Conservation (phyloP, 2,888 invertebrate species). For the Xestia sexstrigata region DNA sequence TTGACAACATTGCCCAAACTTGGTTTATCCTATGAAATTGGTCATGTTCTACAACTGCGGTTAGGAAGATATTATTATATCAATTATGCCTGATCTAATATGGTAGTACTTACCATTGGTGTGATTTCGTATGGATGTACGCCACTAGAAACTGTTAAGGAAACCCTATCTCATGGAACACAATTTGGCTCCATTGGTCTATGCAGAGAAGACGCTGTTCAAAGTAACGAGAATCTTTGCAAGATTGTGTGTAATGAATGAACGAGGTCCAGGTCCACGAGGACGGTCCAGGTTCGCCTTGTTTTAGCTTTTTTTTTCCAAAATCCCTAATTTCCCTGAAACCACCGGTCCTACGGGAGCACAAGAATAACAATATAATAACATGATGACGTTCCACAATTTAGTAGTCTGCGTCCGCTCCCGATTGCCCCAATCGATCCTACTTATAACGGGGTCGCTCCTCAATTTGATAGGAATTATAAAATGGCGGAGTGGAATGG, state of each 20-base stretch:
- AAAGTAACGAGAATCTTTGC: neutral
- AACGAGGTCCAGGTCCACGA: no score
- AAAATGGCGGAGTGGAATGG: conserved; percentile 70
- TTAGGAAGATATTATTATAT: neutral
- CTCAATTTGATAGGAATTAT: conserved; percentile 79
- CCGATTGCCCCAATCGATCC: no score
- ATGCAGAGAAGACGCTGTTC: no score
- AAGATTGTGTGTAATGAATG: neutral
- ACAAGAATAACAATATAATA: conserved; percentile 49
- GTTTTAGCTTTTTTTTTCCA: conserved; percentile 2
- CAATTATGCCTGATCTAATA: neutral
- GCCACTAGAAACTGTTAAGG: neutral
- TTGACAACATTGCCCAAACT: neutral
- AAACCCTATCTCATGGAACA: no score
- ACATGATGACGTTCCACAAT: conserved; percentile 52
- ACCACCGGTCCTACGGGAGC: conserved; percentile 14
- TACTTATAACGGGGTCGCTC: conserved; percentile 47
- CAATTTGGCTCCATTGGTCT: no score
- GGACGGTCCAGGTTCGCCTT: neutral
- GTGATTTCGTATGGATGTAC: neutral
- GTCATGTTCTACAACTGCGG: neutral
- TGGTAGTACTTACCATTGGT: neutral
- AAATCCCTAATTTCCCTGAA: conserved; percentile 10
- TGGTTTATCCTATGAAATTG: no score
- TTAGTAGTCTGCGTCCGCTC: conserved; percentile 32